Evolutionary conservation across 2,888 invertebrate species (phyloP), one percentile per base, ranked within the genome.

Genomic region (Prosopocoilus inquinatus): DNA sequence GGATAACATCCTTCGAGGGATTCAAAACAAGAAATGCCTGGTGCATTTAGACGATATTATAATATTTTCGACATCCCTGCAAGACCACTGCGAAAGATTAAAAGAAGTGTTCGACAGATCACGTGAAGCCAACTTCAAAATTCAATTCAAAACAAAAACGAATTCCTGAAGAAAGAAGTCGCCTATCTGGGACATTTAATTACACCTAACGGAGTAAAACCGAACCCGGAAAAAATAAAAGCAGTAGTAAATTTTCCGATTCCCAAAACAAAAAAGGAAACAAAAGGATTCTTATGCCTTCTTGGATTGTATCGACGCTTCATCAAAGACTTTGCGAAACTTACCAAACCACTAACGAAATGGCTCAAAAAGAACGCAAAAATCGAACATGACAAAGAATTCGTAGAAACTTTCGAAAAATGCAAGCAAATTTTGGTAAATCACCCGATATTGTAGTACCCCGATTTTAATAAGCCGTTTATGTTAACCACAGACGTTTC

Each of bases 31-130:
- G n/a, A n/a, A n/a, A n/a, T n/a, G n/a, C n/a, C n/a, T n/a, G n/a
- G n/a, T 53, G 9, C 68, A 64, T 59, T 54, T 68, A n/a, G 70
- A 69, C 28, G 69, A 70, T 45, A 63, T 67, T 3, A 57, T 70
- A 9, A 49, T 68, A 12, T 68, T 57, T 39, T 57, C 56, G 1
- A 53, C 58, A 0, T 57, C 58, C 1, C 35, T 64, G 4, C 47
- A 64, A 8, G 61, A 66, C 49, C 67, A 67, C 39, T n/a, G n/a
- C n/a, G n/a, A n/a, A n/a, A n/a, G 32, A 50, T 0, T 33, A 56
- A 47, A 47, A 56, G 11, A 32, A 55, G 55, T 66, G 9, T 62
- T 64, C 46, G 33, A 57, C 33, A 47, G 52, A 49, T 38, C 65
- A 43, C 8, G 55, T 8, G 34, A 61, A 41, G 28, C 58, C 12